Base-by-base conservation (phyloP, 2,797 vertebrate genomes). In the Ptychobarbus kaznakovi region DNA sequence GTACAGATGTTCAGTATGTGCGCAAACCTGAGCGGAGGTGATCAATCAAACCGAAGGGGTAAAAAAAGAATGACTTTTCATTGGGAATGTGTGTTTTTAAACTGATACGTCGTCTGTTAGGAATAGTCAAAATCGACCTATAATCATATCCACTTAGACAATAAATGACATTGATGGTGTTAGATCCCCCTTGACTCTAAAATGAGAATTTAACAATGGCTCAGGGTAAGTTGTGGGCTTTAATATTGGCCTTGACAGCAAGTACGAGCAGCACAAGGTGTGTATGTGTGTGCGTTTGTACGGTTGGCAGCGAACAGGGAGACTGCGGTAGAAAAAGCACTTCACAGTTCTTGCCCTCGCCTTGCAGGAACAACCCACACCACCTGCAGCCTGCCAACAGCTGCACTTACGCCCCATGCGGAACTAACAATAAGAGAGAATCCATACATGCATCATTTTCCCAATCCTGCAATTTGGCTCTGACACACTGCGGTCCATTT, bases 371-470 rank as follows among this genome's bases (percentile, higher is more conserved):
- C 82, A 86, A 61, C 87, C 85, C 87, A 86, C 85, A 56, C 38
- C 76, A 89, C 84, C 83, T 84, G 79, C 44, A 76, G 22, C 53
- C 86, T 88, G 79, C 82, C 88, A 88, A 84, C 74, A 82, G 87
- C 80, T 81, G 70, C 66, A 82, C 7, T 51, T 58, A 82, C 25
- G 25, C 40, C 42, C 44, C 53, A 75, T 58, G 81, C 46, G 12
- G 40, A 86, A 63, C 25, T 72, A 69, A 83, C 82, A 87, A 85
- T 82, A 77, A 42, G 28, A 61, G 40, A 66, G 25, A 82, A 76
- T 46, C 38, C 76, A 72, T 63, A 61, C 51, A 28, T 68, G 46
- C 56, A 53, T 44, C 8, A 49, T 65, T 72, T 66, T 75, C 69
- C 72, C 32, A 81, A 75, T 84, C 78, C 73, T 82, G 86, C 83